Percentiles rank a stretch among this genome's conserved stretches.
These are phyloP conservation scores for Aproaerema taeniolella DNA, from an alignment of 2,888 invertebrate genomes.

Conservation along the genomic window DNA sequence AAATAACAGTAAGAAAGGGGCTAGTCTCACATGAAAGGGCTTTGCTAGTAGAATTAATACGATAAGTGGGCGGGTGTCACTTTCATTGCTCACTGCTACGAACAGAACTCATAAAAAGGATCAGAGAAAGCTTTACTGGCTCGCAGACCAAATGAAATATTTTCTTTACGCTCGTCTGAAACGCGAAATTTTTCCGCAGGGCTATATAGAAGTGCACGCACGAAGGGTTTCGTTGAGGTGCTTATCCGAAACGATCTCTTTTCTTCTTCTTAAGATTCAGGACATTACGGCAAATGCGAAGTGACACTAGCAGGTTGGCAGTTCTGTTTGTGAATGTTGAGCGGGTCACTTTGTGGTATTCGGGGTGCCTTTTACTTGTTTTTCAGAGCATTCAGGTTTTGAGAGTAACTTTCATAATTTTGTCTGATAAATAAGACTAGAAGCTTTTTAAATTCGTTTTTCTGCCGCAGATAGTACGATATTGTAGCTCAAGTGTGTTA, in stretches of 20 bases:
- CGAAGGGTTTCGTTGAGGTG: conserved; percentile 37
- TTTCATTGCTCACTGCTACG: conserved; percentile 51
- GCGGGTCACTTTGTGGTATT: conserved; percentile 1
- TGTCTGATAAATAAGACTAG: too few relatives aligned
- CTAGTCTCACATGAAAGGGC: conserved; percentile 12
- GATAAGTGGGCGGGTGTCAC: conserved; percentile 33
- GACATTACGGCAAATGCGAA: conserved; percentile 28
- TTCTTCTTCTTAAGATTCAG: conserved; percentile 37
- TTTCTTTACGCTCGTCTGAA: conserved; percentile 44
- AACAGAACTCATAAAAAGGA: conserved; percentile 55
- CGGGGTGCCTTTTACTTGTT: background rate
- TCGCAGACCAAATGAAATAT: conserved; percentile 58
- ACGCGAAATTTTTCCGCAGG: conserved; percentile 36
- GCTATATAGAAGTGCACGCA: conserved; percentile 43
- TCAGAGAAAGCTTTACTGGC: conserved; percentile 50
- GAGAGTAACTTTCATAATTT: too few relatives aligned
- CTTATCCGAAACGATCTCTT: conserved; percentile 41
- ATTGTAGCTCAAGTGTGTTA: too few relatives aligned
- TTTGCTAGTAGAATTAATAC: conserved; percentile 25
- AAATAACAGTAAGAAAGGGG: too few relatives aligned
- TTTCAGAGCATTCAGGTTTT: background rate
- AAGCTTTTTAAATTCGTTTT: too few relatives aligned
- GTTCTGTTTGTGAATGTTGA: conserved; percentile 10
- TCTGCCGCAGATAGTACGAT: too few relatives aligned
- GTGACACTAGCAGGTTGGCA: conserved; percentile 8